phyloP scores from a whole-genome alignment of 2,113 vertebrate species.

The Chloropsis cyanopogon region DNA sequence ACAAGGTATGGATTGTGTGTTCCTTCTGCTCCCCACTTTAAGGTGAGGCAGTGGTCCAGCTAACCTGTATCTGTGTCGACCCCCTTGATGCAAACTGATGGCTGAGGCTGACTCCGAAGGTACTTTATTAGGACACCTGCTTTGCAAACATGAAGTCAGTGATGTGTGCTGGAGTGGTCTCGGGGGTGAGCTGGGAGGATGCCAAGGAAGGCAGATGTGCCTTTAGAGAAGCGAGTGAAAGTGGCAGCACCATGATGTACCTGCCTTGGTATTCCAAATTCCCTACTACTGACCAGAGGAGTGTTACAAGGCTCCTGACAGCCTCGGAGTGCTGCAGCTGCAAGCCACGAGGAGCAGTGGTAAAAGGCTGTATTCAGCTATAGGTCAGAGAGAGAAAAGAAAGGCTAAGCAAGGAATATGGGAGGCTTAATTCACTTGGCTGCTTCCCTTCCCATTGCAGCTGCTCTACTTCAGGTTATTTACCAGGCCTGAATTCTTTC shows the following conservation, averaged over 20 bases:
- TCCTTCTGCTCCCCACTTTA: not conserved
- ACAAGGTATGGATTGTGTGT: not conserved
- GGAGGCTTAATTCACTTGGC: constrained; percentile 40
- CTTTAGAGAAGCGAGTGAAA: not conserved
- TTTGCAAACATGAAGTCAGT: not conserved
- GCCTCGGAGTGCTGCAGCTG: not conserved
- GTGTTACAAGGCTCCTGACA: not conserved
- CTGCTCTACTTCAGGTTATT: constrained; percentile 58
- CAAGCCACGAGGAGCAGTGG: not conserved
- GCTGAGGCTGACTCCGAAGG: not conserved
- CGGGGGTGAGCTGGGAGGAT: not conserved
- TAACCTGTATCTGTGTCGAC: not conserved
- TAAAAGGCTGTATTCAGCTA: constrained; percentile 7
- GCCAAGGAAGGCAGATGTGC: not conserved
- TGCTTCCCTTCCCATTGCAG: constrained; percentile 10
- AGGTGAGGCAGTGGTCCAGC: not conserved
- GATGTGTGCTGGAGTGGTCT: not conserved
- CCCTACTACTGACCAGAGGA: not conserved
- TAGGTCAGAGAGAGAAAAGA: constrained; percentile 20
- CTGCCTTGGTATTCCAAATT: not conserved
- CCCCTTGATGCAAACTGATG: not conserved
- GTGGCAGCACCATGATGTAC: not conserved
- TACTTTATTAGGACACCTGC: not conserved
- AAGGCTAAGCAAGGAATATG: constrained; percentile 2
- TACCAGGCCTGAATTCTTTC: constrained; percentile 31